A percentile compares a stretch with the other conserved stretches of the same genome.
These are phyloP conservation scores for Pogoniulus pusillus DNA, from an alignment of 2,797 vertebrate genomes.

Conservation along the genomic window DNA sequence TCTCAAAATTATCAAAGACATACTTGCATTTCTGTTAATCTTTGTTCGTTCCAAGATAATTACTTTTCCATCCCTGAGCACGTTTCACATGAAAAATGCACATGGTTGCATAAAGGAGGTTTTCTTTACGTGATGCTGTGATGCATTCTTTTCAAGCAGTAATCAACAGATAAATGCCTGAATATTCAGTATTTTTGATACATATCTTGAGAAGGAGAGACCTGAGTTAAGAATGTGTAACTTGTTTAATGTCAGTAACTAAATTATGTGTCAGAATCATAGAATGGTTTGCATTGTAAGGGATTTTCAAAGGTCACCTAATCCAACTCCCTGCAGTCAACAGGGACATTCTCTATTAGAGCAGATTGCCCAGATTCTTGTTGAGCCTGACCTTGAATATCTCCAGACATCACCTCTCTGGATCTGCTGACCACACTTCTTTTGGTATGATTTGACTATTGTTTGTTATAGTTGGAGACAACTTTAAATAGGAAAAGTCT, in stretches of 20 bases:
- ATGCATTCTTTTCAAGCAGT: not conserved
- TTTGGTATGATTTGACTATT: not conserved
- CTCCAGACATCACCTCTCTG: too few species aligned
- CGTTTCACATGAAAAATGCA: fast-evolving
- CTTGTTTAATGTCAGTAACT: not conserved
- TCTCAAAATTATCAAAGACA: not conserved
- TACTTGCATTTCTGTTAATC: not conserved
- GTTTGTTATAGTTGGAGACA: not conserved
- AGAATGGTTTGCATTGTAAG: too few species aligned
- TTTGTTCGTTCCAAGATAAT: not conserved
- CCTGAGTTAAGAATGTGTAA: not conserved
- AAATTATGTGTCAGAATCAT: not conserved
- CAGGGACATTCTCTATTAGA: too few species aligned
- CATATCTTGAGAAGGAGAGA: not conserved
- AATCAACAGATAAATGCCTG: not conserved
- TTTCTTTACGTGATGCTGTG: not conserved
- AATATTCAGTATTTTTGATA: not conserved
- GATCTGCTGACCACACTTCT: too few species aligned
- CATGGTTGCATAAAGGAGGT: not conserved
- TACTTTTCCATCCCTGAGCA: not conserved
- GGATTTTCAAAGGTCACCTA: too few species aligned
- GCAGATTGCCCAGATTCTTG: too few species aligned
- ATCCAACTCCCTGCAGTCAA: too few species aligned
- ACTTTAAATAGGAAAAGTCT: not conserved
- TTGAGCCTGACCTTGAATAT: too few species aligned